Evolutionary conservation across 2,113 vertebrate species (phyloP), one percentile per base, ranked within the genome.

Genomic region (Antechinus stuartii): DNA sequence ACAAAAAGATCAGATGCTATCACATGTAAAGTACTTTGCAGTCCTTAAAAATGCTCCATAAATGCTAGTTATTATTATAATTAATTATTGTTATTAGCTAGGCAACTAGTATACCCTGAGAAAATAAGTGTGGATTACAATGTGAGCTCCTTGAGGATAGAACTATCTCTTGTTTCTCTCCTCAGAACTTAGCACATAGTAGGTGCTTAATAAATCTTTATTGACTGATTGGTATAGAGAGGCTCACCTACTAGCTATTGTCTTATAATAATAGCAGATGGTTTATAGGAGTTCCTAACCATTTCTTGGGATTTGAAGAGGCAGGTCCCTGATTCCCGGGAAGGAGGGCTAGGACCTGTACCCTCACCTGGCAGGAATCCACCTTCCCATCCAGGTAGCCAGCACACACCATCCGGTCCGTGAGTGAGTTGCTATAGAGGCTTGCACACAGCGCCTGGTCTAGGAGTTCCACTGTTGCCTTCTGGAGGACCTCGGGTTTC

Each of bases 301-400:
- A 14, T 68, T 12, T 35, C 61, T 68, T 68, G 30, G 61, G 61
- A 68, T 35, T 68, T 4, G 57, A 35, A 35, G 11, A 68, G 30
- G 30, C 30, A 35, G 35, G 19, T 22, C n/a, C n/a, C n/a, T 42
- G 68, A 84, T 23, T 7, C 19, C n/a, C 68, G 42, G 2, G 0
- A 35, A 35, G 30, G 30, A 68, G 30, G 61, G 30, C 3, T 14
- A 16, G 19, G 84, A 12, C 24, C 25, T 0, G 47, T 7, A 2
- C 26, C 90, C 97, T 98, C 95, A 99, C 99, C 99, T 99, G 99
- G 97, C 99, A 99, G 22, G 99, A 99, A 97, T 99, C 99, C 23
- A 99, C 98, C 47, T 99, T 99, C 76, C 99, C 99, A 30, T 99
- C 99, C 97, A 99, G 98, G 97, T 99, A 99, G 54, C 99, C 99